Base-by-base conservation (phyloP, 2,888 invertebrate genomes). In the Julus scandinavius region DNA sequence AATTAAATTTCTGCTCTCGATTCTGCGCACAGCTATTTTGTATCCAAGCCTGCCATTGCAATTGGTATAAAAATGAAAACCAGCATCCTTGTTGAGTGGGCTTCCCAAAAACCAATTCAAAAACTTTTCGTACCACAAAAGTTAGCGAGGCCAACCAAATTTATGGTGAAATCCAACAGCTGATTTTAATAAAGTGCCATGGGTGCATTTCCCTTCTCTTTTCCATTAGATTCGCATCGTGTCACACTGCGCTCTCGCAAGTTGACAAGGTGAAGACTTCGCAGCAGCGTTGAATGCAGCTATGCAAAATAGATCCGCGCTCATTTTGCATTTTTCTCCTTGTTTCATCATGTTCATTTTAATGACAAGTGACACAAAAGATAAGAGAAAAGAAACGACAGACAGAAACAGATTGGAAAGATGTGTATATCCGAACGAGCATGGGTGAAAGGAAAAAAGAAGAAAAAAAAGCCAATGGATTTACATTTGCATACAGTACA, bases 321-420 rank as follows among this genome's bases (percentile, higher is more conserved):
- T 72, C 38, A 20, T 80, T 80, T 80, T 13, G 80, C 80, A 38
- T 80, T 80, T 63, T 80, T 80, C 63, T 80, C 80, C 20, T 38
- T 80, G 80, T 80, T 80, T 80, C 80, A 80, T 80, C 80, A 38
- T 80, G 80, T 80, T 80, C 80, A 80, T 80, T 80, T 80, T 80
- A 80, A 80, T 80, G 80, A 80, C 80, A 80, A 80, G 80, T 80
- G 80, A 80, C 80, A 80, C 38, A 80, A 20, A 11, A 38, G 80
- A 80, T 80, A 80, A 80, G 80, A 38, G 80, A 80, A 80, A 80
- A 80, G 80, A 80, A 80, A 80, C 80, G 80, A 80, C 80, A 80
- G 80, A 80, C 80, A 80, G 80, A 80, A 80, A 80, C 80, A 80
- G 80, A 80, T 80, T 80, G 80, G 80, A 80, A 3, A 38, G 80